Evolutionary conservation across 2,888 invertebrate genomes (phyloP).

Genomic region (Harmothoe impar): DNA sequence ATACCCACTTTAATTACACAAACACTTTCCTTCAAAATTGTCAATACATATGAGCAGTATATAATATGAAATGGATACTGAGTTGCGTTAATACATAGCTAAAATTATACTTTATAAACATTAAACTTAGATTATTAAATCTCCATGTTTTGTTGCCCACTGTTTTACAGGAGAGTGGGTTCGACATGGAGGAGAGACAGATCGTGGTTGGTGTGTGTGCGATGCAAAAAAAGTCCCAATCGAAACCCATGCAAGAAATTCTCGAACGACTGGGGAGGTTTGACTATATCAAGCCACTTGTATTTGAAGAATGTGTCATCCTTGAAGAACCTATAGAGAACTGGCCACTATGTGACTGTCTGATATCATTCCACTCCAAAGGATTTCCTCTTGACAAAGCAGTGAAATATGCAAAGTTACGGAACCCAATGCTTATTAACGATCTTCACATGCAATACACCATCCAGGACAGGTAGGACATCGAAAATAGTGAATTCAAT

Average conservation of each 20-base stretch:
- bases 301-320: slow-evolving; percentile 93
- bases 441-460: slow-evolving; percentile 99
- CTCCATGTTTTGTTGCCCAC: not conserved
- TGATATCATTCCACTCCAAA: slow-evolving; percentile 98
- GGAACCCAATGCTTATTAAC: slow-evolving; percentile 98
- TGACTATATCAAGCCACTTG: slow-evolving; percentile 93
- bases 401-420: slow-evolving; percentile 95
- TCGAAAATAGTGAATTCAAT: too few relatives aligned
- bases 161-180: slow-evolving; percentile 42
- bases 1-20: too few relatives aligned
- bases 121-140: too few relatives aligned
- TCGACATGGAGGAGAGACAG: slow-evolving; percentile 55
- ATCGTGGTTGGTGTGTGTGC: slow-evolving; percentile 98
- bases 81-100: too few relatives aligned
- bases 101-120: too few relatives aligned
- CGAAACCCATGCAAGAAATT: slow-evolving; percentile 99
- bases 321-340: slow-evolving; percentile 97
- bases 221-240: slow-evolving; percentile 99
- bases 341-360: slow-evolving; percentile 98
- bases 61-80: too few relatives aligned
- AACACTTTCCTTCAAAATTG: too few relatives aligned
- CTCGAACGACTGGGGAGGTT: slow-evolving; percentile 97
- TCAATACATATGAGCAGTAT: too few relatives aligned
- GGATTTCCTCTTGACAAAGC: slow-evolving; percentile 99
- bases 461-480: slow-evolving; percentile 89